Base-by-base conservation (phyloP, 2,797 vertebrate species). In the Tenualosa thibaudeaui region DNA sequence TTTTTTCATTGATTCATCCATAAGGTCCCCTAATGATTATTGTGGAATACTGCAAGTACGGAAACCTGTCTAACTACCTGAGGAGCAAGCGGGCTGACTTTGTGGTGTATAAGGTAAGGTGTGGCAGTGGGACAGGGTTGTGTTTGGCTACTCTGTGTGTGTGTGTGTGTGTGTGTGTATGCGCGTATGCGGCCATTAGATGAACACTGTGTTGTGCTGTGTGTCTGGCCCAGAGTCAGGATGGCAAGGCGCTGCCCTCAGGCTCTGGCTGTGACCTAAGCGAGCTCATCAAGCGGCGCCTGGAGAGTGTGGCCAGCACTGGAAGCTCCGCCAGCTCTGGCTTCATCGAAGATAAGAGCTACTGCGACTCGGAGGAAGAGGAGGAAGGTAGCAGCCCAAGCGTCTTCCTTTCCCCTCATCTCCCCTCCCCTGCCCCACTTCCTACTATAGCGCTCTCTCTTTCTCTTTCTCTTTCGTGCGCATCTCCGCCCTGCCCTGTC, bases 281-380 rank as follows among this genome's bases (percentile, higher is more conserved):
- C 0, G 96, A 96, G 78, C 93, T 98, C 81, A 97, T 97, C 93
- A 98, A 99, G 92, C 95, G 97, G 22, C 95, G 97, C 50, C 94
- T 99, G 37, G 97, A 99, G 95, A 99, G 97, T 0, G 97, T 99
- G 88, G 97, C 98, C 86, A 99, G 98, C 92, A 98, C 97, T 0
- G 97, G 97, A 90, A 99, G 97, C 90, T 98, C 97, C 0, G 97
- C 97, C 83, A 98, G 97, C 92, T 99, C 98, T 2, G 98, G 98
- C 84, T 99, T 98, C 88, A 95, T 98, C 89, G 98, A 98, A 95
- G 97, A 99, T 93, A 99, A 98, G 95, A 99, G 97, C 91, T 98
- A 98, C 93, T 97, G 97, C 0, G 97, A 99, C 91, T 97, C 97
- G 1, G 98, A 98, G 91, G 97, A 98, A 91, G 97, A 98, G 90